Base-by-base conservation (phyloP, 1,140 invertebrate genomes). In the Pseudomyrmex flavicornis region DNA sequence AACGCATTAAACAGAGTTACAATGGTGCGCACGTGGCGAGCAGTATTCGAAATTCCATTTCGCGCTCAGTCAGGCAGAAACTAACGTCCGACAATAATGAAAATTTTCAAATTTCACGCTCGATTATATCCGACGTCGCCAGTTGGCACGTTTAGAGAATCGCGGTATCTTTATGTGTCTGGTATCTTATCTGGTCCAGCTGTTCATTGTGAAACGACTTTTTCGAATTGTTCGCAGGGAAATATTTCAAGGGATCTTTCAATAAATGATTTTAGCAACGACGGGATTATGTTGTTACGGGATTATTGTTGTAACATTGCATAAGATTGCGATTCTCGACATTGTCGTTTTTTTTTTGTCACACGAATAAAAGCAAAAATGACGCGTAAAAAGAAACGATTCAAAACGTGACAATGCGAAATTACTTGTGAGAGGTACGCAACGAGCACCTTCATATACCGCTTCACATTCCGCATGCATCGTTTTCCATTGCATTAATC, bases 51-150 rank as follows among this genome's bases (percentile, higher is more conserved):
- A 88, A 89, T 89, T 89, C 87, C 84, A 88, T 89, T 88, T 83
- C 52, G 84, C 86, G 87, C 15, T 9, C 58, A 89, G 20, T 59
- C 69, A 82, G 66, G 70, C 75, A 75, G 83, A 88, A 83, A 86
- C 62, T 74, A 46, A 46, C 35, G 61, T 83, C 46, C 75, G 70
- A 46, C 77, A 83, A 86, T 90, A 91, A 92, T 92, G 89, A 90
- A 92, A 91, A 89, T 92, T 93, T 92, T 91, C 86, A 92, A 93
- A 93, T 93, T 93, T 92, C 90, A 92, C 92, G 92, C 91, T 92
- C 91, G 91, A 93, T 93, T 93, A 35, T 35, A 92, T 92, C 77
- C 88, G 77, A 35, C 70, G 66, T 63, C 59, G 89, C 88, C 92
- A 93, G 92, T 93, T 92, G 92, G 91, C 69, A 58, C 63, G 54